Base-by-base conservation (phyloP, 1,140 invertebrate species). In the Dysdera silvatica region DNA sequence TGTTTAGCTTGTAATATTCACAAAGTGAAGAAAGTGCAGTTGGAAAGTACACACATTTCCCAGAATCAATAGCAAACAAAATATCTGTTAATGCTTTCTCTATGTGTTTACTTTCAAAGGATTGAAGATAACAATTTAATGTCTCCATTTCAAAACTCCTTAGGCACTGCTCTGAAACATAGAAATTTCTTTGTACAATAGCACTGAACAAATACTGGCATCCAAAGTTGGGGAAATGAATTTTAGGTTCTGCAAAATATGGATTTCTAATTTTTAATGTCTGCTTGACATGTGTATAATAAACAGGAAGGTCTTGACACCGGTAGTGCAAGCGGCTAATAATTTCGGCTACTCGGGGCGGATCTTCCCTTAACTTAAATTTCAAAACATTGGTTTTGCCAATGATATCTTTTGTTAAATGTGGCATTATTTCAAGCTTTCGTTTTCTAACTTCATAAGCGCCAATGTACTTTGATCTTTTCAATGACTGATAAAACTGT, bases 171-270 rank as follows among this genome's bases (percentile, higher is more conserved):
- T 24, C 26, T 1, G 23, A 24, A 10, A 55, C 10, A 16, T 18
- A 37, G 23, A 59, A 65, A 20, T 53, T 65, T 40, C 63, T 55
- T 41, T 31, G 54, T 4, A 65, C 31, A 10, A 65, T 47, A 3
- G 63, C 56, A 23, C 20, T 49, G 26, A 65, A 14, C 1, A 60
- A 7, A 16, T 65, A 65, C 12, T 29, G 23, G n/a, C 51, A 65
- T 4, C 43, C 51, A 23, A 65, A 65, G 24, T 65, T 31, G 4
- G 8, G 3, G 0, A 41, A 29, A 29, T 45, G 18, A 0, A 65
- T 26, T 4, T 26, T 12, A 8, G 28, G 26, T 28, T 45, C 23
- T 10, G 3, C 3, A 24, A 23, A 26, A 49, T 28, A 23, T 24
- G 37, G 55, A 29, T 53, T 59, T 4, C 18, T 23, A 4, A 1